Evolutionary conservation across 2,888 invertebrate species (phyloP).

Genomic region (Vesta saturnalis): DNA sequence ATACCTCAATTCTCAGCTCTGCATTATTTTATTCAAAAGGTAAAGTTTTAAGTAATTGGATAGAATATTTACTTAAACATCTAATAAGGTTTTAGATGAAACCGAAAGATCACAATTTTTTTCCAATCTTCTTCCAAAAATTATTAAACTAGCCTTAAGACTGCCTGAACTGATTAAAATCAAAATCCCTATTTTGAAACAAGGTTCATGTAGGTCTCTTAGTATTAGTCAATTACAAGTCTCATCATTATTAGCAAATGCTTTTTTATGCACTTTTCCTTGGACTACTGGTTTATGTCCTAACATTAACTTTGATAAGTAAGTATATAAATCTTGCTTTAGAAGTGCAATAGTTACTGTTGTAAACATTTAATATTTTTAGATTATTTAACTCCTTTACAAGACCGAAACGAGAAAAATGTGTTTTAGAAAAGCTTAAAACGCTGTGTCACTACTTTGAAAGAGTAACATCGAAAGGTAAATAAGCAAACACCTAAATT

Average conservation of each 20-base stretch:
- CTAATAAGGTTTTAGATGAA: conserved; percentile 74
- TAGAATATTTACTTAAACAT: background rate
- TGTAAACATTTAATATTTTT: conserved; percentile 3
- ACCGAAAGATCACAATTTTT: conserved; percentile 78
- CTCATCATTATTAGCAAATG: conserved; percentile 89
- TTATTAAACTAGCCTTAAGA: conserved; percentile 79
- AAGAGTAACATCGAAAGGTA: conserved; percentile 79
- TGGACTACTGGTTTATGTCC: conserved; percentile 78
- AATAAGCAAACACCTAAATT: background rate
- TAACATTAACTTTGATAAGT: conserved; percentile 87
- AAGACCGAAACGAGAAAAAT: conserved; percentile 61
- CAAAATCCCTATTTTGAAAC: conserved; percentile 82
- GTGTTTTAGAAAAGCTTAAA: conserved; percentile 84
- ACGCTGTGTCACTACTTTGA: conserved; percentile 91
- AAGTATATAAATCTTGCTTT: conserved; percentile 16
- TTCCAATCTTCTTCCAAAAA: conserved; percentile 76
- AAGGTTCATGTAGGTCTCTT: conserved; percentile 66
- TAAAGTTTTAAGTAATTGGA: conserved; percentile 49
- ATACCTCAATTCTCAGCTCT: conserved; percentile 75
- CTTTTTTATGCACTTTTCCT: conserved; percentile 95
- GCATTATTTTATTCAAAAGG: conserved; percentile 76
- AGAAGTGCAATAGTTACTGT: background rate
- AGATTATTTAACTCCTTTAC: conserved; percentile 69
- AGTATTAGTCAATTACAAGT: conserved; percentile 83
- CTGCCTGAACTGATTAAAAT: conserved; percentile 81